Conservation (phyloP, 2,113 vertebrate species). For the Indicator maculatus region DNA sequence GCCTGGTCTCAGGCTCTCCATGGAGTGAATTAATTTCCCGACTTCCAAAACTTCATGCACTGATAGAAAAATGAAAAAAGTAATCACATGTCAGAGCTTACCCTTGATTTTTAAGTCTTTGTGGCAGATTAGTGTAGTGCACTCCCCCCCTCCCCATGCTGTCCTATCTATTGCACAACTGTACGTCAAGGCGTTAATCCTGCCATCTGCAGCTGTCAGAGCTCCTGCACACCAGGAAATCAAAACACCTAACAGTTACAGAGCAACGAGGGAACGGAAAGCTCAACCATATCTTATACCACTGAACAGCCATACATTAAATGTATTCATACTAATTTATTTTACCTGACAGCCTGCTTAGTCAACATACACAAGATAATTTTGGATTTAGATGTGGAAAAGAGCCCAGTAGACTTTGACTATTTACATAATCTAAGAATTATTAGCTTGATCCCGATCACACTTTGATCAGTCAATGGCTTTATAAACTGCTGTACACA, state of each 20-base stretch:
- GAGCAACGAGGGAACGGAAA: not conserved
- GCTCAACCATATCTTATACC: not conserved
- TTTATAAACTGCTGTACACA: not conserved
- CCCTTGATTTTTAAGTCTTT: slow-evolving; percentile 47
- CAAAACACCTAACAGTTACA: not conserved
- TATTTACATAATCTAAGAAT: not conserved
- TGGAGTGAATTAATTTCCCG: not conserved
- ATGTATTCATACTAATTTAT: not conserved
- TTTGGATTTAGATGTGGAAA: not conserved
- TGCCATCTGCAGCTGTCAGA: slow-evolving; percentile 44
- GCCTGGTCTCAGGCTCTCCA: not conserved
- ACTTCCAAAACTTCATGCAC: not conserved
- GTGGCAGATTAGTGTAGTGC: not conserved
- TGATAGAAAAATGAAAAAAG: slow-evolving; percentile 25
- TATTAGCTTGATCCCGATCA: accelerated
- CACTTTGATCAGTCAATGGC: not conserved
- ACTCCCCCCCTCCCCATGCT: not conserved
- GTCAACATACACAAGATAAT: not conserved
- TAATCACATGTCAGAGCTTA: slow-evolving; percentile 42
- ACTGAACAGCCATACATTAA: not conserved
- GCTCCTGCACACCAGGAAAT: not conserved
- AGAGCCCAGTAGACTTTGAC: not conserved
- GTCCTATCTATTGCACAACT: slow-evolving; percentile 30
- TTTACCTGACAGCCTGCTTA: not conserved
- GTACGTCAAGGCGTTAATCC: slow-evolving; percentile 57